A percentile compares a stretch with the other conserved stretches of the same genome.
These are phyloP conservation scores for Tanypteryx hageni DNA, from an alignment of 2,888 invertebrate genomes.

Conservation along the genomic window DNA sequence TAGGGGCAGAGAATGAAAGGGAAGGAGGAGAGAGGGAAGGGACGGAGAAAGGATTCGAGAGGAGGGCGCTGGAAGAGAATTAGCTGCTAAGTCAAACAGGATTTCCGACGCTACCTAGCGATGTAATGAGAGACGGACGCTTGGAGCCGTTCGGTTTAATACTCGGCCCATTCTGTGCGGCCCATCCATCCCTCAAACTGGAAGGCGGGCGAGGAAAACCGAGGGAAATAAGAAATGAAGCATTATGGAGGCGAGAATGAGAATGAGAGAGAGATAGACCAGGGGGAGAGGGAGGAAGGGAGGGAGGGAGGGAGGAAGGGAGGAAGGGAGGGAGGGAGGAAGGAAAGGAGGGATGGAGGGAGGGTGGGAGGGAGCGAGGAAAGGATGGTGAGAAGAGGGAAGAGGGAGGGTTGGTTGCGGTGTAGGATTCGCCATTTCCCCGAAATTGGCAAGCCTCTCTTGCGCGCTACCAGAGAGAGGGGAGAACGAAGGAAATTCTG, in stretches of 20 bases:
- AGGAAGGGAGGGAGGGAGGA: background rate
- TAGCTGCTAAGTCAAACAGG: slow-evolving; percentile 27
- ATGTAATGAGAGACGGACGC: slow-evolving; percentile 15
- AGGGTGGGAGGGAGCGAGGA: background rate
- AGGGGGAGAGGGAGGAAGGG: background rate
- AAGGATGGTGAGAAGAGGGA: background rate
- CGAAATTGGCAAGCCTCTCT: no score
- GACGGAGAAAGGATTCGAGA: background rate
- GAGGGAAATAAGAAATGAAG: background rate
- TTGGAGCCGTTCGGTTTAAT: slow-evolving; percentile 4
- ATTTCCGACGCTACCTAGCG: background rate
- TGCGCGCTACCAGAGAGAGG: no score
- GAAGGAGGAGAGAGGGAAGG: background rate
- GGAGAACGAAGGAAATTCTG: no score
- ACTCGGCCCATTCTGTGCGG: background rate
- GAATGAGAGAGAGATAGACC: background rate
- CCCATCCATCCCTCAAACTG: background rate
- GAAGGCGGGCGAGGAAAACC: background rate
- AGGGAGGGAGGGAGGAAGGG: background rate
- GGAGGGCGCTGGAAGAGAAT: background rate
- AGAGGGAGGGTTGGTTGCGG: no score
- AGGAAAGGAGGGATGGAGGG: background rate
- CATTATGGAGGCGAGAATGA: background rate
- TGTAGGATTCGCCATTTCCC: no score
- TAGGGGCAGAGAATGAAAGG: background rate